phyloP scores from a whole-genome alignment of 2,113 vertebrate genomes.

The Taxidea taxus region DNA sequence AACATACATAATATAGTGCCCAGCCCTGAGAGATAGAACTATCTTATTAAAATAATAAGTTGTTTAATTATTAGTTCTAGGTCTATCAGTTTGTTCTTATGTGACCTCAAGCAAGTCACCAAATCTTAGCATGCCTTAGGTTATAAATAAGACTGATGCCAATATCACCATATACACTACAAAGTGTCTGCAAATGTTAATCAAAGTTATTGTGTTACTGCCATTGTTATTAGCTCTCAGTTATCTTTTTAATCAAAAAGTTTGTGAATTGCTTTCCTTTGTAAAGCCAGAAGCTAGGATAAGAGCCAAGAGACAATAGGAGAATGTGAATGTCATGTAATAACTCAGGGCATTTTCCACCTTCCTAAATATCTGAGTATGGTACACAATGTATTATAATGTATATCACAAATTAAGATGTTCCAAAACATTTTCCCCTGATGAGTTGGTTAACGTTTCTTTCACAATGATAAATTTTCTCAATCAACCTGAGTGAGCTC shows the following conservation, averaged over 20 bases:
- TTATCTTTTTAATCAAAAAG: neutral
- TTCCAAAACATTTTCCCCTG: neutral
- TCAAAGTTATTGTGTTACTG: neutral
- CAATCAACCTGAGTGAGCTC: neutral
- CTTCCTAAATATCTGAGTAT: neutral
- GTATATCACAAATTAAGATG: neutral
- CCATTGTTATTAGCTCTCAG: neutral
- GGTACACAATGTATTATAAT: neutral
- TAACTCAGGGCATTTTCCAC: neutral
- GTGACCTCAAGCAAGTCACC: neutral
- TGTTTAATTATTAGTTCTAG: neutral
- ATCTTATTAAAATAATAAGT: neutral
- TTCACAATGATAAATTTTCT: conserved; percentile 14
- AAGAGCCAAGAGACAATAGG: neutral
- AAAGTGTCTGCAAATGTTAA: neutral
- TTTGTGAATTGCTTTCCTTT: neutral
- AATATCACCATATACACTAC: neutral
- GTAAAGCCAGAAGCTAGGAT: neutral
- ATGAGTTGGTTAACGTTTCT: neutral
- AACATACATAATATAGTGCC: neutral
- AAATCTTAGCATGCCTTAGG: neutral
- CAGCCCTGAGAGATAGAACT: neutral
- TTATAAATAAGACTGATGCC: neutral
- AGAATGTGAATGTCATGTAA: neutral
- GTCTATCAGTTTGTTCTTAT: neutral